Conservation (phyloP, 2,797 vertebrate species). For the Trematomus bernacchii region DNA sequence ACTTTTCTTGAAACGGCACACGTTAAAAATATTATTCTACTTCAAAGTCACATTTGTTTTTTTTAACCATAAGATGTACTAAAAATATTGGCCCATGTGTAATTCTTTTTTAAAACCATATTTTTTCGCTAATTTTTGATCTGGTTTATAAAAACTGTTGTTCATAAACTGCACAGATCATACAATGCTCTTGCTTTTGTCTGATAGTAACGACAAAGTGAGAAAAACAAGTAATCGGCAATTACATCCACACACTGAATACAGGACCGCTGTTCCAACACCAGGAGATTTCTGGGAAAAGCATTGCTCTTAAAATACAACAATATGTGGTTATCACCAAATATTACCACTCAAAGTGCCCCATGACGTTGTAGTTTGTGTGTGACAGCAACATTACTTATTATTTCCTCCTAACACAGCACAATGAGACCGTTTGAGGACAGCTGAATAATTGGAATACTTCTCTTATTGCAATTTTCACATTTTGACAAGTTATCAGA, state of each 20-base stretch:
- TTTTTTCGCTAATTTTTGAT: not conserved
- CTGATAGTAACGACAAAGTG: not conserved
- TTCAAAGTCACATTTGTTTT: too few species aligned
- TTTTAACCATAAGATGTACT: too few species aligned
- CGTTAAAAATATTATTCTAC: not conserved
- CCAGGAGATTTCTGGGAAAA: not conserved
- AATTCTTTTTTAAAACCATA: not conserved
- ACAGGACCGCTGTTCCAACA: not conserved
- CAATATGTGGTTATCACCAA: not conserved
- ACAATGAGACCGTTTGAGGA: not conserved
- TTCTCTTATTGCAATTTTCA: not conserved
- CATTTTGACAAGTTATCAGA: not conserved
- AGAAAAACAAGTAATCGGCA: not conserved
- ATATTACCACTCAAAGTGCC: not conserved
- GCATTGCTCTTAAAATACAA: not conserved
- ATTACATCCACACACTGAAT: not conserved
- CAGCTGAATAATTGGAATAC: not conserved
- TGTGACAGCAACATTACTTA: not conserved
- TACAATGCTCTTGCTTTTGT: not conserved
- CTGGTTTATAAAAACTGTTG: not conserved
- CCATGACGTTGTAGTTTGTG: not conserved
- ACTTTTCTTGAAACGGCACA: conserved; percentile 21
- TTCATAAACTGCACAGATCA: not conserved
- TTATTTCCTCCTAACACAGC: not conserved
- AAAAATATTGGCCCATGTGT: too few species aligned